Conservation (phyloP, 2,888 invertebrate species). For the Tortrix viridana region DNA sequence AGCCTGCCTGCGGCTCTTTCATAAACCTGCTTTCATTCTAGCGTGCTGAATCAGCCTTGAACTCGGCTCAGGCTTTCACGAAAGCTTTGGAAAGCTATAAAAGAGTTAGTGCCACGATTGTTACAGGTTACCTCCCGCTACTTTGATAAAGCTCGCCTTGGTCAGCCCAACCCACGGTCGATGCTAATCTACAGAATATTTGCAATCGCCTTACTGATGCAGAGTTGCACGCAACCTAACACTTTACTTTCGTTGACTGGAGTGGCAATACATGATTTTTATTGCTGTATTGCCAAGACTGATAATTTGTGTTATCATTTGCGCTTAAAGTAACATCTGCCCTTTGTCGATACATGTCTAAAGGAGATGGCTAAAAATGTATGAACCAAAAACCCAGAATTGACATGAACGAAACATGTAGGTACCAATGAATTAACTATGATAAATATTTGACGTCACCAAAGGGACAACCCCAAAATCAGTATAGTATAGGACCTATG, state of each 20-base stretch:
- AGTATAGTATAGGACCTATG: too few species aligned
- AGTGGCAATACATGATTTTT: too few species aligned
- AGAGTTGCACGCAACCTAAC: not conserved
- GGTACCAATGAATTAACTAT: too few species aligned
- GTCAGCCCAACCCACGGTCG: conserved; percentile 12
- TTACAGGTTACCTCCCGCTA: conserved; percentile 12
- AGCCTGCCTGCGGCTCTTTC: conserved; percentile 15
- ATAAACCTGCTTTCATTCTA: conserved; percentile 8
- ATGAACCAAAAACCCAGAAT: too few species aligned
- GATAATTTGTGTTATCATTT: too few species aligned
- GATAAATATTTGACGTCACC: too few species aligned
- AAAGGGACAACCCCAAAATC: too few species aligned
- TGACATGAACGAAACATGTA: too few species aligned
- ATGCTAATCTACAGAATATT: conserved; percentile 22
- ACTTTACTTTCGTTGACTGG: not conserved
- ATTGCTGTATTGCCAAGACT: too few species aligned
- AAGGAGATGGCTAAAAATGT: too few species aligned
- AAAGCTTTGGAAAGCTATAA: conserved; percentile 24
- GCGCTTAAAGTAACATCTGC: too few species aligned
- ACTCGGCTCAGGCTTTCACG: conserved; percentile 11
- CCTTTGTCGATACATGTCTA: too few species aligned
- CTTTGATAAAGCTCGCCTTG: conserved; percentile 16
- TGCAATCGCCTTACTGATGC: not conserved
- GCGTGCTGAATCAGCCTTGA: conserved; percentile 32
- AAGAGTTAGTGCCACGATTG: conserved; percentile 29